phyloP scores from a whole-genome alignment of 2,113 vertebrate species.

The Eublepharis macularius region DNA sequence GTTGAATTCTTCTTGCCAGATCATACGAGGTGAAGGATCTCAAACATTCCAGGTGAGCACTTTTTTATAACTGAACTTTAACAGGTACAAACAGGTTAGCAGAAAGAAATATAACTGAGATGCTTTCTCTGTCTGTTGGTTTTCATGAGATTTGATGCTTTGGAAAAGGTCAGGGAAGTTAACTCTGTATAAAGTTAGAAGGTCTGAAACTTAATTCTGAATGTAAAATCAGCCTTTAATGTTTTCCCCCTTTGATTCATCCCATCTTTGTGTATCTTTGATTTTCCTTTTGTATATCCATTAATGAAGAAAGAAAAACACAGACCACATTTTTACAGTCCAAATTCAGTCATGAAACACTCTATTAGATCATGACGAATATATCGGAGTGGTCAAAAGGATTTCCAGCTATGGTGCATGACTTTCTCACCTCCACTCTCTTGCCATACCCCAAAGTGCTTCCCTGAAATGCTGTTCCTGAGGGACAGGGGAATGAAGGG shows the following conservation, averaged over 20 bases:
- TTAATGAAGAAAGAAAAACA: slow-evolving; percentile 14
- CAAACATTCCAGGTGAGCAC: slow-evolving; percentile 85
- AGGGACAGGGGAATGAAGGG: too few relatives aligned
- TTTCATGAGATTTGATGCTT: not conserved
- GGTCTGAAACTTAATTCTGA: slow-evolving; percentile 20
- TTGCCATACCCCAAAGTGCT: too few relatives aligned
- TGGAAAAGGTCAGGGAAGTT: not conserved
- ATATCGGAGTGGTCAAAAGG: too few relatives aligned
- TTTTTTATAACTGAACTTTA: slow-evolving; percentile 12
- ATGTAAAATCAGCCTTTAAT: slow-evolving; percentile 8
- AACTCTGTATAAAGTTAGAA: slow-evolving; percentile 15
- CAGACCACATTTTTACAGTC: not conserved
- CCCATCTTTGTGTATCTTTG: not conserved
- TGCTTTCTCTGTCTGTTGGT: not conserved
- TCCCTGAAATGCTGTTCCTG: too few relatives aligned
- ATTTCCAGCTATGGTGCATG: too few relatives aligned
- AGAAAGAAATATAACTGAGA: not conserved
- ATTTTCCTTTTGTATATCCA: not conserved
- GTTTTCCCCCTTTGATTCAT: accelerated
- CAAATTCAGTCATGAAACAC: not conserved
- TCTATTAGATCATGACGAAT: too few relatives aligned
- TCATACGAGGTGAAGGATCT: slow-evolving; percentile 84
- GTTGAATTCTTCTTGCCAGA: slow-evolving; percentile 84
- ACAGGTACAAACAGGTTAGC: not conserved
- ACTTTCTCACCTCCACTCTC: too few relatives aligned